Evolutionary conservation across 53 echinoderm and acorn worm species (phyloP), one percentile per base, ranked within the genome.

Genomic region (Hippasteria phrygiana): DNA sequence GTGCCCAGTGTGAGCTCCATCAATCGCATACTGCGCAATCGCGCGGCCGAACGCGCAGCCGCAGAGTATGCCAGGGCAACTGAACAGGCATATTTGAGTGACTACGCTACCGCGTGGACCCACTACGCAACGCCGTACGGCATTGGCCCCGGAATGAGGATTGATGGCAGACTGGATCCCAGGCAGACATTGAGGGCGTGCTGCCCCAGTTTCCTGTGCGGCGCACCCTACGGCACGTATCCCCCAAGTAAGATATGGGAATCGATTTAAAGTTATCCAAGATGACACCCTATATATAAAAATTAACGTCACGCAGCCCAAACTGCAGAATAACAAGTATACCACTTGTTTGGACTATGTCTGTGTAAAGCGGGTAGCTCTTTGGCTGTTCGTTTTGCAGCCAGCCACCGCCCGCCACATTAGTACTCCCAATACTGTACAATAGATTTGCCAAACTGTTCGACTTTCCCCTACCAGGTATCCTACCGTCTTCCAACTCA

Each of bases 1-100:
- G 96, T 94, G 16, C 99, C 99, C 22, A 96, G 96, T 50, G 99
- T 96, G 27, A 96, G 96, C 48, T 99, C 98, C 33, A 98, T 98
- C 89, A 99, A 99, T 55, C 91, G 99, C 22, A 99, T 99, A 47
- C 83, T 99, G 66, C 99, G 99, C 55, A 99, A 99, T 75, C 89
- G 99, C 71, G 99, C 99, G 0, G 96, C 96, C 0, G 99, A 99
- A 40, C 87, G 99, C 62, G 96, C 96, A 17, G 99, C 99, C 65
- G 94, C 96, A 22, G 99, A 99, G 62, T 99, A 99, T 90, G 99
- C 99, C 26, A 69, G 99, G 26, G 98, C 89, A 1, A 93, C 98
- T 1, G 98, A 98, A 62, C 98, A 98, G 73, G 95, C 92, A 0
- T 93, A 96, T 56, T 43, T 95, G 34, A 90, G 93, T 14, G 90